These are phyloP conservation scores for Gambusia holbrooki DNA, from an alignment of 2,113 vertebrate genomes.

Conservation along the genomic window DNA sequence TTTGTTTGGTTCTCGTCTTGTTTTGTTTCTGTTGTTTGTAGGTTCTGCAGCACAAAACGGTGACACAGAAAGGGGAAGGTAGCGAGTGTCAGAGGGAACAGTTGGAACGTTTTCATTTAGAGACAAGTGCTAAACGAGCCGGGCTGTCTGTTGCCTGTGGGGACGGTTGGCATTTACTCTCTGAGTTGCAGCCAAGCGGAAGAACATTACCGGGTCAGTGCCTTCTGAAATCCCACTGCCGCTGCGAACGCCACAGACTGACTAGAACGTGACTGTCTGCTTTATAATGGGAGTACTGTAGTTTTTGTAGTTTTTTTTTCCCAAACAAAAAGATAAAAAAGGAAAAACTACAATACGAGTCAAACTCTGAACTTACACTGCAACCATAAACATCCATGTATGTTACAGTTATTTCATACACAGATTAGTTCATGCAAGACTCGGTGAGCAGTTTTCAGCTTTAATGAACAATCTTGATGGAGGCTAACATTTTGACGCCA, in stretches of 20 bases:
- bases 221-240: conserved; percentile 18
- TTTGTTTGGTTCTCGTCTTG: background rate
- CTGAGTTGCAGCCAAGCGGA: conserved; percentile 43
- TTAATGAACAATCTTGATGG: no score
- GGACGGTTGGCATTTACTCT: conserved; percentile 20
- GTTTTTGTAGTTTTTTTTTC: no score
- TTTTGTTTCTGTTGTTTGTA: background rate
- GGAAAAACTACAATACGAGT: no score
- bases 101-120: background rate
- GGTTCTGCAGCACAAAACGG: background rate
- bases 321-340: no score
- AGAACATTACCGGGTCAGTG: conserved; percentile 39
- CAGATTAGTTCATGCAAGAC: no score
- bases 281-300: background rate
- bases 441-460: no score
- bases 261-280: background rate
- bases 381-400: no score
- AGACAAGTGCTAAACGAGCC: conserved; percentile 5
- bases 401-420: no score
- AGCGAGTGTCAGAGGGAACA: background rate
- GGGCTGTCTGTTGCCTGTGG: conserved; percentile 14
- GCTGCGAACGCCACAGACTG: no score
- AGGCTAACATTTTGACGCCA: no score
- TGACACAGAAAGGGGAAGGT: background rate
- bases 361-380: no score